Evolutionary conservation across 2,888 invertebrate species (phyloP).

Genomic region (Odontocerum albicorne): DNA sequence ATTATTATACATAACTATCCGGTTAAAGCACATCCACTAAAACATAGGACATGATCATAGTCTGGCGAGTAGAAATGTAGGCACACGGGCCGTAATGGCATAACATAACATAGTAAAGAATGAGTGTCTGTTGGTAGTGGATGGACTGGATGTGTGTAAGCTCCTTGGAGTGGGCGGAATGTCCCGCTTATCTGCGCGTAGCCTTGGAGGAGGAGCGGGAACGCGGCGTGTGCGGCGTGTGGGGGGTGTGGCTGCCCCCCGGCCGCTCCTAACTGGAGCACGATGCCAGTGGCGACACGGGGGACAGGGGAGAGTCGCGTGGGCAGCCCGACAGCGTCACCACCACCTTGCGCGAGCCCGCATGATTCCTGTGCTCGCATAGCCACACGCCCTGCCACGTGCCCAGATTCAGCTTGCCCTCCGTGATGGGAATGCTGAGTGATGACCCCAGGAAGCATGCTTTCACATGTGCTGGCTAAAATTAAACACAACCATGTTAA

Average conservation of each 20-base stretch:
- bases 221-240: slow-evolving; percentile 49
- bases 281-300: slow-evolving; percentile 85
- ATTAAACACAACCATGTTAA: too few relatives aligned
- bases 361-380: slow-evolving; percentile 96
- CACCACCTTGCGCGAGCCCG: slow-evolving; percentile 87
- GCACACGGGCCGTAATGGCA: slow-evolving; percentile 24
- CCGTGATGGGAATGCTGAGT: slow-evolving; percentile 93
- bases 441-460: slow-evolving; percentile 95
- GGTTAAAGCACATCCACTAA: slow-evolving; percentile 32
- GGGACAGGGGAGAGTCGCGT: slow-evolving; percentile 83
- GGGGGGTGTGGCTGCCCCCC: slow-evolving; percentile 59
- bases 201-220: slow-evolving; percentile 60
- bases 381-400: slow-evolving; percentile 99
- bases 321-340: slow-evolving; percentile 90
- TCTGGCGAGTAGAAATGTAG: slow-evolving; percentile 26
- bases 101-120: slow-evolving; percentile 3
- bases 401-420: slow-evolving; percentile 92
- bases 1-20: slow-evolving; percentile 21
- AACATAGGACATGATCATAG: slow-evolving; percentile 15
- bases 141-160: slow-evolving; percentile 15
- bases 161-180: slow-evolving; percentile 23
- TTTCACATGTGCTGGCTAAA: slow-evolving; percentile 95
- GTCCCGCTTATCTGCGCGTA: slow-evolving; percentile 55
- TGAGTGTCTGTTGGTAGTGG: slow-evolving; percentile 4
- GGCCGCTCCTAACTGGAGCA: slow-evolving; percentile 85